A percentile compares a stretch with the other conserved stretches of the same genome.
These are phyloP conservation scores for Lasiurus cinereus DNA, from an alignment of 2,113 vertebrate species.

Conservation along the genomic window DNA sequence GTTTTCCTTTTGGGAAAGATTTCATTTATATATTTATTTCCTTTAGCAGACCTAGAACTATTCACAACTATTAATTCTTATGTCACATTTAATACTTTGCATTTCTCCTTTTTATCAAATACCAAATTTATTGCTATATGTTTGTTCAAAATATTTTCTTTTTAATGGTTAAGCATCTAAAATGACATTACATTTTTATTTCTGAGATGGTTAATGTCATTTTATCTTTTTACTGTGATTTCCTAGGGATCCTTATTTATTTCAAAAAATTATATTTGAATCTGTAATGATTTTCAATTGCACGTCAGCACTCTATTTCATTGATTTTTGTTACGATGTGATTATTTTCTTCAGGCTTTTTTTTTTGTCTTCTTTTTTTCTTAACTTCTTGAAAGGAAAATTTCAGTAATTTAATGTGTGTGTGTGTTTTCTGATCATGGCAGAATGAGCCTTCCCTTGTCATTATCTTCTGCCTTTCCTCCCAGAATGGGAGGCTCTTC, in stretches of 20 bases:
- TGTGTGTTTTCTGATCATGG: neutral
- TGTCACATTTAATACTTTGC: neutral
- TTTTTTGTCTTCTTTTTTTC: conserved; percentile 1
- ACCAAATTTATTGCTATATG: neutral
- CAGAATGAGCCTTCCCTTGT: neutral
- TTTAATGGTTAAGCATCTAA: neutral
- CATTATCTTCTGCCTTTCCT: neutral
- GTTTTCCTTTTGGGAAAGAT: neutral
- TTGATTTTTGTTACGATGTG: neutral
- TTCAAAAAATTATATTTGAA: neutral
- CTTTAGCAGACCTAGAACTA: neutral
- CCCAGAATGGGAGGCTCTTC: neutral
- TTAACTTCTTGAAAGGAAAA: neutral
- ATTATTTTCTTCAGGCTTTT: conserved; percentile 25
- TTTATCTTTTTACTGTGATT: conserved; percentile 14
- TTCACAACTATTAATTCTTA: neutral
- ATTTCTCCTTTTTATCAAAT: neutral
- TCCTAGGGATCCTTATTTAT: neutral
- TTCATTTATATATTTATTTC: neutral
- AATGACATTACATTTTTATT: neutral
- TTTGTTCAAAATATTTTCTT: conserved; percentile 8
- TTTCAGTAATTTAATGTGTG: neutral
- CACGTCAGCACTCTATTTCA: neutral
- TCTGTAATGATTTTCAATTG: neutral
- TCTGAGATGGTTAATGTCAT: neutral